Evolutionary conservation across 2,113 vertebrate species (phyloP).

Genomic region (Syrmaticus mikado): DNA sequence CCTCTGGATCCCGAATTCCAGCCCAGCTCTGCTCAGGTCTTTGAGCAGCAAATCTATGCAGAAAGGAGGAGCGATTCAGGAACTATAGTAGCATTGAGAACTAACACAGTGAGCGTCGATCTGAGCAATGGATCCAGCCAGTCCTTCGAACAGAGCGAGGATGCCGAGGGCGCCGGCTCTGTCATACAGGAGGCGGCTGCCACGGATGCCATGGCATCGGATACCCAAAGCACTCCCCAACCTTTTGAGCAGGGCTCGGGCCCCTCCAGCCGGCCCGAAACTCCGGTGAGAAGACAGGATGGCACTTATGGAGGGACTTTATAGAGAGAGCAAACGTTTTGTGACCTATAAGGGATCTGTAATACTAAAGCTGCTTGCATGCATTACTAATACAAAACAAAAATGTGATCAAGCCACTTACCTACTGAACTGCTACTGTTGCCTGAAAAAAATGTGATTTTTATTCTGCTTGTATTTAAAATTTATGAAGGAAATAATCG

Average conservation of each 20-base stretch:
- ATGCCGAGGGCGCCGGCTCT: constrained; percentile 73
- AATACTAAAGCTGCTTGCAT: constrained; percentile 86
- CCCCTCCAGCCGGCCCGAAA: constrained; percentile 80
- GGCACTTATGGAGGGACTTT: constrained; percentile 79
- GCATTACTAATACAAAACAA: constrained; percentile 83
- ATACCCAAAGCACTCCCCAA: constrained; percentile 75
- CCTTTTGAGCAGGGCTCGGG: constrained; percentile 78
- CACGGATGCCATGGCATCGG: constrained; percentile 70
- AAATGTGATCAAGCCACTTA: constrained; percentile 84
- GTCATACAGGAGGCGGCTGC: constrained; percentile 82
- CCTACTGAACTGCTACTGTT: constrained; percentile 86
- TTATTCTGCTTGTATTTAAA: constrained; percentile 85
- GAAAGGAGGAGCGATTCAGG: constrained; percentile 83
- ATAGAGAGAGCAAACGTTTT: constrained; percentile 64
- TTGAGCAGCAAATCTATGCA: constrained; percentile 90
- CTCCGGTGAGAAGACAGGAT: constrained; percentile 76
- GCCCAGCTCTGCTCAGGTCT: constrained; percentile 75
- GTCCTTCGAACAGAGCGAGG: constrained; percentile 78
- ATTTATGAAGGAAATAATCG: constrained; percentile 81
- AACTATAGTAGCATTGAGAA: constrained; percentile 85
- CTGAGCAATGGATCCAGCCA: constrained; percentile 80
- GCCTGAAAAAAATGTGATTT: constrained; percentile 87
- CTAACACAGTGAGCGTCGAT: constrained; percentile 82
- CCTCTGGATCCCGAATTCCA: constrained; percentile 90
- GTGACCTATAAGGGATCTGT: constrained; percentile 66